Evolutionary conservation across 2,797 vertebrate species (phyloP), one percentile per base, ranked within the genome.

Genomic region (Falco peregrinus): DNA sequence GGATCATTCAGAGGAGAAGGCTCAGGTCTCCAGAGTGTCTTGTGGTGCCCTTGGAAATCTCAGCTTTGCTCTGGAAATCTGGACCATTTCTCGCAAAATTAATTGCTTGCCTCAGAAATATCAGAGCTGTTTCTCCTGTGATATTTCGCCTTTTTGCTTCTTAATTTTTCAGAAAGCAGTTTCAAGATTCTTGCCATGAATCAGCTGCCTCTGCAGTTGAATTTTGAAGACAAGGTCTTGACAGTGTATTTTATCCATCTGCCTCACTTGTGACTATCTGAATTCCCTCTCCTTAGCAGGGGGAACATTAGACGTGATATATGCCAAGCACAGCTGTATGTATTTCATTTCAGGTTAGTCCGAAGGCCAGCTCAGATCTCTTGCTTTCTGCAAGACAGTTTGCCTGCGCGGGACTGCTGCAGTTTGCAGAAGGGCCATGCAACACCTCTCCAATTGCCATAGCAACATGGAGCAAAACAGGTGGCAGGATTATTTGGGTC

Each of bases 361-460:
- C 48, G 39, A 31, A 61, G 57, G 83, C 57, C 84, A 71, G 31
- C 81, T 78, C 67, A 35, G 53, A 35, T 63, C 56, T 51, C 65
- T 9, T 28, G 37, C 80, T 71, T 80, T 15, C 57, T 79, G 53
- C 16, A 12, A 35, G 54, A 24, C 1, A 1, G 3, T 77, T 77
- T 69, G 74, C 48, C 53, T 63, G 3, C 6, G 25, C 39, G 11
- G 31, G 69, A 53, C 53, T 89, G 74, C 48, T 39, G 82, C 33
- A 1, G 31, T 33, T 50, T 59, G 71, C 71, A 64, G 51, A 18
- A 37, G 61, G 56, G 37, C 71, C 1, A 1, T 43, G 76, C 67
- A 74, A 43, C 65, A 89, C 69, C 82, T 65, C 51, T 39, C 64
- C 57, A n/a, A 94, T 89, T 91, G 69, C 81, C 90, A 91, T 89